Percentiles rank a stretch among this genome's conserved stretches.
These are phyloP conservation scores for Caranx ignobilis DNA, from an alignment of 2,113 vertebrate genomes.

Conservation along the genomic window DNA sequence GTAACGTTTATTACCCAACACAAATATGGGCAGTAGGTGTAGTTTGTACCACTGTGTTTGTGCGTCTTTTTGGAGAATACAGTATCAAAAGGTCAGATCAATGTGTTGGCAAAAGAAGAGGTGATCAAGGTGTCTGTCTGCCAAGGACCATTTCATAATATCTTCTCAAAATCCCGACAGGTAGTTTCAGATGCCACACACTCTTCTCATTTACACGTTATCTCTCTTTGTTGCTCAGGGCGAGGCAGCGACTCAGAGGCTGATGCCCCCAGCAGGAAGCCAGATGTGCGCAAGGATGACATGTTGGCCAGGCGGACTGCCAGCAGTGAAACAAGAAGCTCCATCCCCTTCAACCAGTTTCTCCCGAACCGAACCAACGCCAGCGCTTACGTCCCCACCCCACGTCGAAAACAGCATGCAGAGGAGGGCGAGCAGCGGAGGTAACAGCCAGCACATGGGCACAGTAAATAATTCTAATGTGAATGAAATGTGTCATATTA, in stretches of 20 bases:
- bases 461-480: slow-evolving; percentile 11
- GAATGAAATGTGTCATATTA: background rate
- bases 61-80: slow-evolving; percentile 1
- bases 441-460: slow-evolving; percentile 86
- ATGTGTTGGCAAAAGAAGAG: background rate
- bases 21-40: background rate
- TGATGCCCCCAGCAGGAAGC: slow-evolving; percentile 90
- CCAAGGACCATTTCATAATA: slow-evolving; percentile 6
- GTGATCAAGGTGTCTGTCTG: background rate
- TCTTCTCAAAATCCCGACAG: background rate
- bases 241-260: slow-evolving; percentile 93
- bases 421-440: slow-evolving; percentile 93
- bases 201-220: slow-evolving; percentile 8
- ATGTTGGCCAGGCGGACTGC: slow-evolving; percentile 94
- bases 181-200: slow-evolving; percentile 5
- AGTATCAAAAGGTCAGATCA: background rate
- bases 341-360: slow-evolving; percentile 97
- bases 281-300: slow-evolving; percentile 96
- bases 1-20: background rate
- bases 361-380: slow-evolving; percentile 96
- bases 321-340: slow-evolving; percentile 89
- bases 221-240: slow-evolving; percentile 79
- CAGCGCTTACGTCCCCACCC: slow-evolving; percentile 89
- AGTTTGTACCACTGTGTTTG: slow-evolving; percentile 6
- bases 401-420: slow-evolving; percentile 88